phyloP scores from a whole-genome alignment of 2,888 invertebrate species.

The Lymantria dispar region DNA sequence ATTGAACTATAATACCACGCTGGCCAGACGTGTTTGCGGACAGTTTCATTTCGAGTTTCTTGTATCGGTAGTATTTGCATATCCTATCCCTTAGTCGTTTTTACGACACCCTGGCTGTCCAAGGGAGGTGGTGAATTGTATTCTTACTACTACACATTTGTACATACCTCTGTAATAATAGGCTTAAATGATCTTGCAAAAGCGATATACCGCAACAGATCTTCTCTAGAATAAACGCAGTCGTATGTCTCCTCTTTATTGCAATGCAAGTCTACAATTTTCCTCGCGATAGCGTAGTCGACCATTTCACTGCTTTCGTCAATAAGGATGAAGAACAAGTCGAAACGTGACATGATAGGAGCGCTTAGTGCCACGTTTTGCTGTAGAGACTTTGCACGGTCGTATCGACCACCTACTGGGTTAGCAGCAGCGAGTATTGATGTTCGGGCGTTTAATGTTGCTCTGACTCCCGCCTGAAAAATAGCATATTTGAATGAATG shows the following conservation, averaged over 20 bases:
- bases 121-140: no score
- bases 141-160: no score
- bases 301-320: constrained; percentile 95
- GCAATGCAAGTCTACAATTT: constrained; percentile 97
- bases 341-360: constrained; percentile 99
- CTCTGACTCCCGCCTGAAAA: constrained; percentile 94
- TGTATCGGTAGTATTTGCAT: no score
- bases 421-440: constrained; percentile 99
- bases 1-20: no score
- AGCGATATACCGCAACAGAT: constrained; percentile 96
- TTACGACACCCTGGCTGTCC: no score
- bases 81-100: no score
- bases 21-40: no score
- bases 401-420: constrained; percentile 98
- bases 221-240: constrained; percentile 92
- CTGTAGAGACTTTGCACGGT: constrained; percentile 95
- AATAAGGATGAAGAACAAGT: constrained; percentile 98
- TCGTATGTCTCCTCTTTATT: constrained; percentile 91
- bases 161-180: constrained; percentile 86
- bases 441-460: constrained; percentile 98
- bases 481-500: not conserved
- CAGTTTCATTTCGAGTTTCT: no score
- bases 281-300: constrained; percentile 98
- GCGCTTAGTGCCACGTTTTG: constrained; percentile 97
- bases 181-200: constrained; percentile 98